phyloP scores from a whole-genome alignment of 1,140 invertebrate genomes.

The Capitella teleta region DNA sequence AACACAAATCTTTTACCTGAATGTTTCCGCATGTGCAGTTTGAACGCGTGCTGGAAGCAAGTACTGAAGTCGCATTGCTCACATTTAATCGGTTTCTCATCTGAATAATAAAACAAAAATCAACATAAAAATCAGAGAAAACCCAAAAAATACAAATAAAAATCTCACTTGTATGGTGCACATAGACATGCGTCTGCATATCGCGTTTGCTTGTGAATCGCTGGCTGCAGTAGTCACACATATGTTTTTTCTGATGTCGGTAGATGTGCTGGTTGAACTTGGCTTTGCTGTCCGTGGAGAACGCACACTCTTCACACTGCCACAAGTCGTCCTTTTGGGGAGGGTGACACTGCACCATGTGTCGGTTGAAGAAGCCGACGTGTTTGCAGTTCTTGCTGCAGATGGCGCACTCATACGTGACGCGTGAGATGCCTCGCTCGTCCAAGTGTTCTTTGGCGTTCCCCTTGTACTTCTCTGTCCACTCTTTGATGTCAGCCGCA shows the following conservation, averaged over 20 bases:
- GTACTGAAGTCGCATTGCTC: background rate
- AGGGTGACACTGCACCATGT: background rate
- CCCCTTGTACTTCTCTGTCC: too few species aligned
- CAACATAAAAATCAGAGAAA: background rate
- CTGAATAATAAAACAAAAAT: background rate
- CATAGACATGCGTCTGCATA: background rate
- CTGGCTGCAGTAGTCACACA: constrained; percentile 1
- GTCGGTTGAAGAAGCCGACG: background rate
- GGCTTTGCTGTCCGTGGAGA: background rate
- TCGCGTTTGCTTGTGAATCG: background rate
- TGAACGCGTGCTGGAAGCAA: background rate
- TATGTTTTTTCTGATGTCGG: background rate
- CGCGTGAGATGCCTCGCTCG: too few species aligned
- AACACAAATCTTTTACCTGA: too few species aligned
- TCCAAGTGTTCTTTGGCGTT: too few species aligned
- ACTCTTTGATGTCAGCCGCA: too few species aligned
- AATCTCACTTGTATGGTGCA: too few species aligned
- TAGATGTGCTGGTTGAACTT: background rate
- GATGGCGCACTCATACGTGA: background rate
- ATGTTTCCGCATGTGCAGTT: background rate
- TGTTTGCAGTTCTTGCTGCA: background rate
- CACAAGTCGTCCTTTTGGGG: constrained; percentile 1
- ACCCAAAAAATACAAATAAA: background rate
- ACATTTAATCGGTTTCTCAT: background rate
- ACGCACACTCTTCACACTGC: background rate